These are phyloP conservation scores for Cryptotis parvus DNA, from an alignment of 2,113 vertebrate genomes.

Conservation along the genomic window DNA sequence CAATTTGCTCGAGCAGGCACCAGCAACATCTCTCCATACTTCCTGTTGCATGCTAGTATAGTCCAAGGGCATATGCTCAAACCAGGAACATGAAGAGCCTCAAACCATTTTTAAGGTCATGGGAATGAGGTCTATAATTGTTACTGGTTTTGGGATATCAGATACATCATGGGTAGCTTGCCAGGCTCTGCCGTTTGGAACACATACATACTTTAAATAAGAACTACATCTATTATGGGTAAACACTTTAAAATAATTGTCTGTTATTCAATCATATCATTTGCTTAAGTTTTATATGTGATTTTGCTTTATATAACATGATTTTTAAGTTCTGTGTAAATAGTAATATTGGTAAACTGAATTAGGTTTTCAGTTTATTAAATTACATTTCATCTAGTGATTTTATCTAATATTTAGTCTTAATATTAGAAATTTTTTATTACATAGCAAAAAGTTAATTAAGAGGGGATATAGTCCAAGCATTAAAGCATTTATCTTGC, in stretches of 20 bases:
- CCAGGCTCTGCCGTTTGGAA: no score
- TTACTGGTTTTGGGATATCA: no score
- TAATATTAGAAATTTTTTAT: constrained; percentile 17
- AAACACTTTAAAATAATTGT: constrained; percentile 18
- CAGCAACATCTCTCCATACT: no score
- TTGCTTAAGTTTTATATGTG: constrained; percentile 40
- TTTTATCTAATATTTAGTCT: constrained; percentile 20
- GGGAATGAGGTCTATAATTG: no score
- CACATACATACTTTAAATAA: constrained; percentile 48
- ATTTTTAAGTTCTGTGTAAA: constrained; percentile 52
- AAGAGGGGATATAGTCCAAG: no score
- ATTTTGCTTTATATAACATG: constrained; percentile 38
- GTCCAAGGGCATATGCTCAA: no score
- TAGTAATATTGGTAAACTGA: constrained; percentile 42
- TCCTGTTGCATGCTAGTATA: no score
- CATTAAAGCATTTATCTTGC: no score
- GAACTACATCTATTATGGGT: not conserved
- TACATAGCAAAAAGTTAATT: not conserved
- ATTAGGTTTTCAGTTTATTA: constrained; percentile 39
- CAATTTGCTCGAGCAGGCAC: no score
- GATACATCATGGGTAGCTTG: no score
- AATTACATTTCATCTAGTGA: constrained; percentile 37
- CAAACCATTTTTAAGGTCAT: no score
- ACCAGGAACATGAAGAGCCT: no score
- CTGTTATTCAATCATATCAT: constrained; percentile 50